Conservation (phyloP, 2,888 invertebrate genomes). For the Zygothrica quintamaculata region DNA sequence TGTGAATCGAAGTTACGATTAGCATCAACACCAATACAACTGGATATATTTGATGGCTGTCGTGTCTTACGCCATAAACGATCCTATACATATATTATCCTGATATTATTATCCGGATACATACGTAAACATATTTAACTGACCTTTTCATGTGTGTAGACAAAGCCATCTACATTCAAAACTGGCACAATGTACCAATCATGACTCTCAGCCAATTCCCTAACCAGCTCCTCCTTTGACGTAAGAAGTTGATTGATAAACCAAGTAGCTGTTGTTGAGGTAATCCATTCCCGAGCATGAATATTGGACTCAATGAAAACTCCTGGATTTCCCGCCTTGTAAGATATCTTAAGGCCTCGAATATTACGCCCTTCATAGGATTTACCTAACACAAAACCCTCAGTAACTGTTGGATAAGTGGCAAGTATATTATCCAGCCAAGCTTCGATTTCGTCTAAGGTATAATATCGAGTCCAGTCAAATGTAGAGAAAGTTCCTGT, state of each 20-base stretch:
- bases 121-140: conserved; percentile 52
- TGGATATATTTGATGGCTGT: conserved; percentile 77
- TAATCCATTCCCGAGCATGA: conserved; percentile 89
- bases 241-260: conserved; percentile 89
- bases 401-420: conserved; percentile 85
- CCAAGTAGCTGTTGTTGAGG: conserved; percentile 88
- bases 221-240: conserved; percentile 86
- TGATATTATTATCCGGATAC: too few species aligned
- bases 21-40: conserved; percentile 80
- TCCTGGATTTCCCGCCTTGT: conserved; percentile 84
- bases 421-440: conserved; percentile 86
- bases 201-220: conserved; percentile 87
- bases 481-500: conserved; percentile 72
- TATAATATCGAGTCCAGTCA: conserved; percentile 87
- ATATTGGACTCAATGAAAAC: conserved; percentile 88
- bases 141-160: conserved; percentile 87
- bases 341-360: conserved; percentile 85
- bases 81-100: too few species aligned
- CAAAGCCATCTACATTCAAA: conserved; percentile 90
- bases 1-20: conserved; percentile 79
- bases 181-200: conserved; percentile 91
- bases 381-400: conserved; percentile 85
- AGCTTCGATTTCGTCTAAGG: conserved; percentile 86
- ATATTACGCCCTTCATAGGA: conserved; percentile 87
- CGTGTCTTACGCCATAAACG: conserved; percentile 89